Evolutionary conservation across 2,888 invertebrate species (phyloP).

Genomic region (Unio delphinus): DNA sequence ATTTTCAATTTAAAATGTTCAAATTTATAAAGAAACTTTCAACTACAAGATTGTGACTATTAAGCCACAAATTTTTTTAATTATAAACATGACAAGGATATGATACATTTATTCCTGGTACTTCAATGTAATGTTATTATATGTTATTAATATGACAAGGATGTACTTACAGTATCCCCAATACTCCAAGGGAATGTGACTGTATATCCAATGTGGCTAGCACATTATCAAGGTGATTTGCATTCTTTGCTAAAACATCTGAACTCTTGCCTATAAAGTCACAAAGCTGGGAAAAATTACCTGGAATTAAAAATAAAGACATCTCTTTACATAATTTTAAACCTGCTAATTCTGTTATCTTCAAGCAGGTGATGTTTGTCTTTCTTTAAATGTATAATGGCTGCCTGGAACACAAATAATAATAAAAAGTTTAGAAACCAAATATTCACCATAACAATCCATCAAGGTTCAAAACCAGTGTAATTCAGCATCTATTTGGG

Average conservation of each 20-base stretch:
- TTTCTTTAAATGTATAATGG: too few species aligned
- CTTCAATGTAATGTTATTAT: slow-evolving; percentile 92
- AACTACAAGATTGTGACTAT: too few species aligned
- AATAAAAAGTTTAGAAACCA: too few species aligned
- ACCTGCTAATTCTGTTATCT: neutral
- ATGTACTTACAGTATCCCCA: slow-evolving; percentile 86
- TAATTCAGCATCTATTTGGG: too few species aligned
- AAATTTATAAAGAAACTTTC: too few species aligned
- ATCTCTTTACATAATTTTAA: neutral
- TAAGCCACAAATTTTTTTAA: too few species aligned
- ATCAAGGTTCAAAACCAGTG: too few species aligned
- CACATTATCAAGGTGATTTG: slow-evolving; percentile 88
- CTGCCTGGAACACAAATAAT: too few species aligned
- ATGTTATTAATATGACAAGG: slow-evolving; percentile 67
- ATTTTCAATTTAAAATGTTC: too few species aligned
- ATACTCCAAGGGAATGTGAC: slow-evolving; percentile 90
- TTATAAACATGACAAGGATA: slow-evolving; percentile 56
- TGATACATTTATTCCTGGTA: slow-evolving; percentile 87
- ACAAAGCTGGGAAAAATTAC: slow-evolving; percentile 70
- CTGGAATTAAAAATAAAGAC: slow-evolving; percentile 52
- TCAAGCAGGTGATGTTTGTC: neutral
- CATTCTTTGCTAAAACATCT: slow-evolving; percentile 86
- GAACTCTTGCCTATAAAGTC: slow-evolving; percentile 76
- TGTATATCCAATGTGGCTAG: slow-evolving; percentile 91
- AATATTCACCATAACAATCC: too few species aligned